Base-by-base conservation (phyloP, 2,113 vertebrate genomes). In the Vombatus ursinus region DNA sequence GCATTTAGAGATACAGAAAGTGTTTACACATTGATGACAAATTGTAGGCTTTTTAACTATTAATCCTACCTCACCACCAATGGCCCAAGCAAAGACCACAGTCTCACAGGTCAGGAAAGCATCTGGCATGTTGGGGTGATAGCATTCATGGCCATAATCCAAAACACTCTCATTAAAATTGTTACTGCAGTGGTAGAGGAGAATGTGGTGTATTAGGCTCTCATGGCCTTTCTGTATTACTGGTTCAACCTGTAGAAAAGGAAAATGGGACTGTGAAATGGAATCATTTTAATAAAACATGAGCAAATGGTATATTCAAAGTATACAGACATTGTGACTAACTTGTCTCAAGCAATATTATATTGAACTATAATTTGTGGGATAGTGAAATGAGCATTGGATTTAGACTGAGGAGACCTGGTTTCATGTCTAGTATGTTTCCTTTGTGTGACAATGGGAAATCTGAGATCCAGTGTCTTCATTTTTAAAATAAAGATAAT, bases 81-180 rank as follows among this genome's bases (percentile, higher is more conserved):
- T 99, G 97, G 99, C 99, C 99, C 99, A 99, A 44, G 99, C 99
- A 50, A 99, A 99, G 97, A 99, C 98, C 89, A 99, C 98, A 0
- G 99, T 99, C 98, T 99, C 99, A 68, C 99, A 99, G 1, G 99
- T 99, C 11, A 99, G 97, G 97, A 99, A 99, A 0, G 99, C 98
- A 68, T 99, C 99, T 0, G 99, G 99, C 99, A 99, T 99, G 96
- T 99, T 99, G 44, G 99, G 99, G 90, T 99, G 99, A 97, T 99
- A 99, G 93, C 99, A 99, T 94, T 99, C 99, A 7, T 99, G 99
- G 1, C 99, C 99, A 0, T 98, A 97, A 90, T 98, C 98, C 93
- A 99, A 96, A 37, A 99, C 98, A 0, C 97, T 99, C 94, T 99
- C 98, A 9, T 99, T 99, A 49, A 99, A 96, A 94, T 89, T 98